Evolutionary conservation across 2,797 vertebrate genomes (phyloP).

Genomic region (Scarus forsteni): DNA sequence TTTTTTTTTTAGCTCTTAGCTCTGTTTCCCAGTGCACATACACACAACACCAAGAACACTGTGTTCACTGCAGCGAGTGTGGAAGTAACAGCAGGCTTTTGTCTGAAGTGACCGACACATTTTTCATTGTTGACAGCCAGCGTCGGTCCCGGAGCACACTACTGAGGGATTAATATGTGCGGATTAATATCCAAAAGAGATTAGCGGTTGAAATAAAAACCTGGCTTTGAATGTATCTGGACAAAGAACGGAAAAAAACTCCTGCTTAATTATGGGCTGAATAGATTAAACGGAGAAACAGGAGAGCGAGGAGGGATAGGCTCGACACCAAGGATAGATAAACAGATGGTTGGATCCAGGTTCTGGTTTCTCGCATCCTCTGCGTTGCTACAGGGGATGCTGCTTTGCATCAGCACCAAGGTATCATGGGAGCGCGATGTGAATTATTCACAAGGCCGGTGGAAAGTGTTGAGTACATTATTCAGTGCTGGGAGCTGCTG

Average conservation of each 20-base stretch:
- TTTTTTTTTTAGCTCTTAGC: constrained; percentile 2
- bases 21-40: constrained; percentile 9
- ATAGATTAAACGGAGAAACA: constrained; percentile 10
- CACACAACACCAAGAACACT: constrained; percentile 9
- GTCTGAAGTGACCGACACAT: constrained; percentile 46
- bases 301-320: background rate
- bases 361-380: constrained; percentile 6
- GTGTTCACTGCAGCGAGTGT: constrained; percentile 32
- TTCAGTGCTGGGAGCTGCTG: constrained; percentile 58
- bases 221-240: constrained; percentile 19
- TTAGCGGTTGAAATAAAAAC: constrained; percentile 51
- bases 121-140: constrained; percentile 43
- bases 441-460: constrained; percentile 65
- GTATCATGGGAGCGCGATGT: constrained; percentile 50
- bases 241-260: background rate
- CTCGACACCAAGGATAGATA: background rate
- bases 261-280: constrained; percentile 35
- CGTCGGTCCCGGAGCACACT: constrained; percentile 15
- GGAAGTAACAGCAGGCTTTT: constrained; percentile 24
- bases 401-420: constrained; percentile 40
- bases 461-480: constrained; percentile 58
- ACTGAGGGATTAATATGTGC: constrained; percentile 54
- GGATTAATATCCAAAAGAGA: constrained; percentile 63
- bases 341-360: constrained; percentile 2
- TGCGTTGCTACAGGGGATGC: constrained; percentile 23